These are phyloP conservation scores for Hippocampus guttulatus DNA, from an alignment of 2,113 vertebrate genomes.

Conservation along the genomic window DNA sequence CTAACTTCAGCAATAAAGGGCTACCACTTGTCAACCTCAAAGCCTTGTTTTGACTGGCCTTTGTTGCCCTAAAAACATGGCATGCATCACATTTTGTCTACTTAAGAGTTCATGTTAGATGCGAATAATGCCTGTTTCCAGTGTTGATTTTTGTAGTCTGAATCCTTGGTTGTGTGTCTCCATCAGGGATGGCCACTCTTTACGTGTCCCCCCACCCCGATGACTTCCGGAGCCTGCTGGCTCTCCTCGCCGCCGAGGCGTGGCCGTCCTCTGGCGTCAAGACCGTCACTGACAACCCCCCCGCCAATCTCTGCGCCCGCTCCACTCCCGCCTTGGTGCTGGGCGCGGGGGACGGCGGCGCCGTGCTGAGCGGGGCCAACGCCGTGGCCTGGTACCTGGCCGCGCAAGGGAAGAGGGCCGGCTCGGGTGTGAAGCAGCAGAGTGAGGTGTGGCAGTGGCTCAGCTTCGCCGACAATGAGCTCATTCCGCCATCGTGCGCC, in stretches of 20 bases:
- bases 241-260: slow-evolving; percentile 76
- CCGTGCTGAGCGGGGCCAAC: slow-evolving; percentile 72
- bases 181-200: slow-evolving; percentile 75
- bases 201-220: slow-evolving; percentile 81
- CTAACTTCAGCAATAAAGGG: too few species aligned
- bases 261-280: slow-evolving; percentile 42
- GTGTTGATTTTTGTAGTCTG: too few species aligned
- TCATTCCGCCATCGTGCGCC: slow-evolving; percentile 77
- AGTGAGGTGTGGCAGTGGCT: slow-evolving; percentile 85
- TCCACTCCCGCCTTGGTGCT: slow-evolving; percentile 73
- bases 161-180: slow-evolving; percentile 5
- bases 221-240: slow-evolving; percentile 79
- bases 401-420: slow-evolving; percentile 67
- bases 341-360: slow-evolving; percentile 34
- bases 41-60: too few species aligned
- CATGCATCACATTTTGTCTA: too few species aligned
- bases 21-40: too few species aligned
- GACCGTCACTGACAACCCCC: slow-evolving; percentile 54
- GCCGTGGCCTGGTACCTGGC: slow-evolving; percentile 82
- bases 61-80: too few species aligned
- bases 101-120: too few species aligned
- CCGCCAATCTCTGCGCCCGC: slow-evolving; percentile 52
- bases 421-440: slow-evolving; percentile 61
- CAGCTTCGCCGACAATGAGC: slow-evolving; percentile 80
- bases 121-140: too few species aligned